Base-by-base conservation (phyloP, 2,888 invertebrate genomes). In the Sinodicranocentrus sp. region DNA sequence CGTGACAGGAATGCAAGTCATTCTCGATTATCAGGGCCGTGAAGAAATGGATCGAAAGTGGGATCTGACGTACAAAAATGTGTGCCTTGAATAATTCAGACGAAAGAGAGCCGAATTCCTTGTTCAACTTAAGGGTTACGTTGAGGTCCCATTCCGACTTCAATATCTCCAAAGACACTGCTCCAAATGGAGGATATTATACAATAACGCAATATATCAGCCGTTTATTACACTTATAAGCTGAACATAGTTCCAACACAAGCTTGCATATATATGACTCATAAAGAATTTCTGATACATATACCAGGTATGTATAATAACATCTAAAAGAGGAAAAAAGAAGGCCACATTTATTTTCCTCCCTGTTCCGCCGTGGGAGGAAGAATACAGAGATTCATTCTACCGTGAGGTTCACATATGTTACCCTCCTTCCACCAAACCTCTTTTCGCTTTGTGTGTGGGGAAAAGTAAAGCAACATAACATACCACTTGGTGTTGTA, bases 1-100 rank as follows among this genome's bases (percentile, higher is more conserved):
- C 79, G 79, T 79, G 79, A 79, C 65, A 65, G 61, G 71, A 71
- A 71, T 79, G 25, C 71, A 52, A 79, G 65, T 63, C 72, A 52
- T 72, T 65, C 54, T 59, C 78, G 59, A 78, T 78, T 70, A 78
- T 78, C 78, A 78, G 59, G 61, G 48, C 26, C 43, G 70, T 33
- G 28, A 71, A 65, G 65, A 79, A 79, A 79, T 79, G 79, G 79
- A 79, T 70, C 52, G 78, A 78, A 78, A 72, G 71, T 79, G 79
- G 59, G 79, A 79, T 71, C 79, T 71, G 79, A 72, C 71, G 72
- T 79, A 43, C 23, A 65, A 63, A 57, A 65, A 39, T 65, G 79
- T 79, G 79, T 79, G 79, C 72, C 63, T 44, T 79, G 79, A 79
- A 79, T 79, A 71, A 79, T 79, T 79, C 79, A 79, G 71, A 43